Evolutionary conservation across 2,113 vertebrate species (phyloP), one percentile per base, ranked within the genome.

Genomic region (Tragelaphus strepsiceros): DNA sequence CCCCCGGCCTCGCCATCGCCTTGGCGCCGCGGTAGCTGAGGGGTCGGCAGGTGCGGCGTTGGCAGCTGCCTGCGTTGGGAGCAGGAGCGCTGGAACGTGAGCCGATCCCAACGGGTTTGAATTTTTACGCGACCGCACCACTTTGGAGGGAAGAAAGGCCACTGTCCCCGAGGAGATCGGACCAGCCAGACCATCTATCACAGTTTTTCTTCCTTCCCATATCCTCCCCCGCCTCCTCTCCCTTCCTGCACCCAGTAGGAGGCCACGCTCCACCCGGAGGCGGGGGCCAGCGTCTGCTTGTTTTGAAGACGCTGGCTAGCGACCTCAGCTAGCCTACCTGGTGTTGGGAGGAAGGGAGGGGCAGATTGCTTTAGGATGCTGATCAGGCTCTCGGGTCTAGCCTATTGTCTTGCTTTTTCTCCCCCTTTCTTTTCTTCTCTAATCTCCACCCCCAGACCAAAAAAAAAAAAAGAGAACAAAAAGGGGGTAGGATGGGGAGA

Each of bases 331-430:
- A 22, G 88, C 16, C 95, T 89, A 97, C 96, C 96, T 95, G 97
- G 91, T n/a, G 28, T 13, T 80, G 88, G 88, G 86, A 43, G 90
- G 81, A n/a, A 22, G 87, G 86, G 77, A 62, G 97, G 51, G 92
- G 85, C 81, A 59, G 22, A 11, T 89, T 81, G 94, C 96, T 97
- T 97, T 84, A 53, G 98, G 94, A 96, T 97, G 97, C 94, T 3
- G 59, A 22, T 91, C 97, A 92, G 95, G 94, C 87, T 3, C 94
- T 43, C 26, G 7, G 39, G 53, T 58, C 85, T 84, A 83, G 96
- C 80, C 98, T 97, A 98, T 98, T 98, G 98, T 98, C 97, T 97
- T 86, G 91, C 89, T 56, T 95, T 90, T 62, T 64, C 77, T 82
- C 53, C 74, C 92, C 53, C 49, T 91, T 81, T n/a, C 80, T 77